A percentile compares a stretch with the other conserved stretches of the same genome.
Conservation (phyloP, 92 coral and sea anemone species). For the Desmophyllum pertusum region DNA sequence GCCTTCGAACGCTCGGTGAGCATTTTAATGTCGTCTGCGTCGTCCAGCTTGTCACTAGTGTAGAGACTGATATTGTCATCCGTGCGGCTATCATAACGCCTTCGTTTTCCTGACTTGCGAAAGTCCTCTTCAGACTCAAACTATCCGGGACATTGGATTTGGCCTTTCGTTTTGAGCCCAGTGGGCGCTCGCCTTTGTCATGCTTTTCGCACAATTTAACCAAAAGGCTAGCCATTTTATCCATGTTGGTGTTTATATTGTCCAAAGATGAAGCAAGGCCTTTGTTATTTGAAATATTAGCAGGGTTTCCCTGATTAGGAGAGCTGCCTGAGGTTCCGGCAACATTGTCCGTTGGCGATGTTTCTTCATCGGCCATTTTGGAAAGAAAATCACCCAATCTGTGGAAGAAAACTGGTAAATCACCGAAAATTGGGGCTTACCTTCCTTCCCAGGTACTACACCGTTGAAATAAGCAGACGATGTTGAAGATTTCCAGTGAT, state of each 20-base stretch:
- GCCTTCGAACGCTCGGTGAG: constrained; percentile 48
- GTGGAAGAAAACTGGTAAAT: neutral
- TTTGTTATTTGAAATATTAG: neutral
- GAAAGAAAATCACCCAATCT: neutral
- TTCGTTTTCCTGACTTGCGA: neutral
- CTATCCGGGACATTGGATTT: neutral
- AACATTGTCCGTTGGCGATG: neutral
- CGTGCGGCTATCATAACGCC: neutral
- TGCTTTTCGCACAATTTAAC: neutral
- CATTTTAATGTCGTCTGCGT: constrained; percentile 8
- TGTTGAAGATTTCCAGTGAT: neutral
- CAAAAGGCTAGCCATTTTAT: constrained; percentile 7
- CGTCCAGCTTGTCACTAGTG: constrained; percentile 40
- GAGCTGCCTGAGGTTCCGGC: constrained; percentile 7
- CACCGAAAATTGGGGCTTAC: constrained; percentile 2
- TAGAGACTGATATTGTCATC: constrained; percentile 18
- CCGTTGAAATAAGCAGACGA: neutral
- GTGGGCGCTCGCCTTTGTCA: neutral
- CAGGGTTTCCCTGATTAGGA: neutral
- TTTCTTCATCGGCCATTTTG: neutral
- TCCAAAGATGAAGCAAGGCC: constrained; percentile 1
- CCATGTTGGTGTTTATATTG: constrained; percentile 7
- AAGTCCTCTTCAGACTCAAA: neutral
- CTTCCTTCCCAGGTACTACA: neutral
- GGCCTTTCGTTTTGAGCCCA: neutral